Evolutionary conservation across 2,113 vertebrate genomes (phyloP).

Genomic region (Larimichthys crocea): DNA sequence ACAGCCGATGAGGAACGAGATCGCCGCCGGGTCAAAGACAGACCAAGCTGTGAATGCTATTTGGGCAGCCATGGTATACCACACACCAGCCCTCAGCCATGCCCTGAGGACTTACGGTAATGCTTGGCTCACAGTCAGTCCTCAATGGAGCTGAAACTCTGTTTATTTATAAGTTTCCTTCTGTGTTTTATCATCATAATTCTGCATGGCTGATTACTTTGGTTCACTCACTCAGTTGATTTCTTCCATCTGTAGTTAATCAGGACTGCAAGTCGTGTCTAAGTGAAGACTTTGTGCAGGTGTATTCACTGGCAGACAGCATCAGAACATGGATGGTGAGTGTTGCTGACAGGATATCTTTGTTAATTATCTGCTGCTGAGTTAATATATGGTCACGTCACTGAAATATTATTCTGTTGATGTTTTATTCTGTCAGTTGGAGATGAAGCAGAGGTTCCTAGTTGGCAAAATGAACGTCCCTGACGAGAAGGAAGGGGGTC

Average conservation of each 20-base stretch:
- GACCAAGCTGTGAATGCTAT: constrained; percentile 97
- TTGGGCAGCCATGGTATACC: constrained; percentile 97
- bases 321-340: constrained; percentile 99
- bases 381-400: neutral
- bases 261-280: constrained; percentile 87
- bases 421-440: constrained; percentile 85
- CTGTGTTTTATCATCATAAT: neutral
- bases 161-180: neutral
- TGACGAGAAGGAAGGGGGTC: constrained; percentile 83
- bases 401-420: neutral
- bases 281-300: constrained; percentile 91
- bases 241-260: constrained; percentile 80
- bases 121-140: neutral
- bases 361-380: neutral
- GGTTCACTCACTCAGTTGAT: neutral
- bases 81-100: constrained; percentile 91
- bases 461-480: constrained; percentile 83
- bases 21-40: constrained; percentile 89
- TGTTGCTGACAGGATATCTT: neutral
- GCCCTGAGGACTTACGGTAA: constrained; percentile 93
- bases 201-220: neutral
- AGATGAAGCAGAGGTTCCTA: constrained; percentile 96
- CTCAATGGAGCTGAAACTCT: neutral
- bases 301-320: constrained; percentile 91
- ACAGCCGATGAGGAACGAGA: constrained; percentile 91